Evolutionary conservation across 2,113 vertebrate genomes (phyloP), one percentile per base, ranked within the genome.

Genomic region (Dendropsophus ebraccatus): DNA sequence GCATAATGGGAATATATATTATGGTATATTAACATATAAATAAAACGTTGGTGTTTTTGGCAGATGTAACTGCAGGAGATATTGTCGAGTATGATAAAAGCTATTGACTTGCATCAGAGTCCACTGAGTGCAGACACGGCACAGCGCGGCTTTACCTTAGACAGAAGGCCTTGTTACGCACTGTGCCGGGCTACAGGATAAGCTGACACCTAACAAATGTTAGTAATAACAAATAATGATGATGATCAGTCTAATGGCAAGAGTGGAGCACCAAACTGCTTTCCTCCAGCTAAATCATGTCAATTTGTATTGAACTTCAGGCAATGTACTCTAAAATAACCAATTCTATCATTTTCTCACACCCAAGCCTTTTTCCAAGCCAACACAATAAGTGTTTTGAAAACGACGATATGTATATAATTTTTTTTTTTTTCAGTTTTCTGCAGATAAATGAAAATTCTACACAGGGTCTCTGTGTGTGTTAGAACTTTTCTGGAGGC

Each of bases 221-320:
- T 82, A 56, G 80, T 78, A 87, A 82, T 87, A 86, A 80, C 76
- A 86, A 80, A 80, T 79, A 80, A 86, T 73, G 76, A 80, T 86
- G 54, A 73, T 86, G 76, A 86, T 81, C 65, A 72, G 65, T 73
- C 84, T 86, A 56, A 35, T 80, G n/a, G 77, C 77, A 30, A 70
- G 50, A 81, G 65, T 67, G 6, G 62, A 73, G 62, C 35, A 80
- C 65, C 50, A 32, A 74, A 56, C 49, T 5, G 25, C 60, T 70
- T 45, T 32, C 45, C 32, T 54, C 77, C 30, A 81, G 67, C 65
- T 86, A 86, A 86, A 86, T 86, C 84, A 86, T 73, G 47, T 86
- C 77, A 73, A 80, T 86, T 47, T 81, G 52, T 86, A 86, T 72
- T 73, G 76, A 86, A 72, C 62, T 67, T 47, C 60, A 60, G 32